Conservation (phyloP, 64 coral and sea anemone genomes). For the Porites australiensis region DNA sequence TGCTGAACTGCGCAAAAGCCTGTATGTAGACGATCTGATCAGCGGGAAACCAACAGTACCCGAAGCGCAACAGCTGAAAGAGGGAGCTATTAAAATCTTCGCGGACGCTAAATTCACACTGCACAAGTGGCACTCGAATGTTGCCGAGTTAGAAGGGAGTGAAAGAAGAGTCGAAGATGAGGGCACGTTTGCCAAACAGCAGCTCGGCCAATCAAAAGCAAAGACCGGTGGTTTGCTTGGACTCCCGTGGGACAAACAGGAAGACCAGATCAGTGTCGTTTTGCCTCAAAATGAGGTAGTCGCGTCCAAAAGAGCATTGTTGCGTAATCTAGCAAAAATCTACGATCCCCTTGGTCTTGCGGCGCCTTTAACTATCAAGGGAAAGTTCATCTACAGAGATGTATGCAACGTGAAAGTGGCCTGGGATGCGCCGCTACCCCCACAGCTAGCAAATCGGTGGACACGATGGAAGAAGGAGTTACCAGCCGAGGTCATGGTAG, state of each 20-base stretch:
- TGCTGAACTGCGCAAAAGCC: neutral
- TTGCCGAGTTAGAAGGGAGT: neutral
- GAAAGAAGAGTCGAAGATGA: neutral
- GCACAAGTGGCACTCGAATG: no score
- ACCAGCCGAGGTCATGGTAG: constrained; percentile 3
- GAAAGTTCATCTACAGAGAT: no score
- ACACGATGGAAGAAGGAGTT: no score
- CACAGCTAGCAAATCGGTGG: neutral
- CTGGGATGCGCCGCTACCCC: constrained; percentile 4
- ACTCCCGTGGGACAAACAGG: neutral
- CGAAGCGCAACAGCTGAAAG: constrained; percentile 29
- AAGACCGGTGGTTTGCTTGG: neutral
- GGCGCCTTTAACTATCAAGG: constrained; percentile 1
- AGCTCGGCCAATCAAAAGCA: no score
- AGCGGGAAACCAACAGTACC: constrained; percentile 9
- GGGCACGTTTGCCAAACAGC: neutral
- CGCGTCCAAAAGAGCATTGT: constrained; percentile 15
- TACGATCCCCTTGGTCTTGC: constrained; percentile 16
- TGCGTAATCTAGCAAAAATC: no score
- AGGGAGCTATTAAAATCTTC: constrained; percentile 2
- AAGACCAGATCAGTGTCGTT: constrained; percentile 29
- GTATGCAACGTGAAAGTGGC: neutral
- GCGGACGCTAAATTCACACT: neutral
- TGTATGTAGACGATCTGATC: constrained; percentile 15
- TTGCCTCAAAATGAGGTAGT: neutral